Evolutionary conservation across 2,888 invertebrate genomes (phyloP).

Genomic region (Torymus texanus): DNA sequence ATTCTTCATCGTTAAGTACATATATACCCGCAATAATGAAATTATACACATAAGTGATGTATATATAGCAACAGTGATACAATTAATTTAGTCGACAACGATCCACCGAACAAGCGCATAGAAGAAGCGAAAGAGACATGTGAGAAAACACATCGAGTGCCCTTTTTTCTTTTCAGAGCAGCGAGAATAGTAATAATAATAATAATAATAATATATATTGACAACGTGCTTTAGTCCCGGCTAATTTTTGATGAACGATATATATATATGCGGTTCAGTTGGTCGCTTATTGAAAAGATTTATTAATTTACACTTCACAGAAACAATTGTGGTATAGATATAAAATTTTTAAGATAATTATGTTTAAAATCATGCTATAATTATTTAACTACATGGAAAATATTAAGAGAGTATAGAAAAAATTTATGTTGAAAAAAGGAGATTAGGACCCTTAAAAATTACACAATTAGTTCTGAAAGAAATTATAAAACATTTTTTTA

Average conservation of each 20-base stretch:
- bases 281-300: conserved; percentile 49
- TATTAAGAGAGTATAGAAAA: too few species aligned
- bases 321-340: background rate
- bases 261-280: conserved; percentile 6
- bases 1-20: too few species aligned
- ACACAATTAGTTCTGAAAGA: too few species aligned
- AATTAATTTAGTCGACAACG: conserved; percentile 39
- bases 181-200: conserved; percentile 14
- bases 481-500: too few species aligned
- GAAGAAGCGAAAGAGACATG: conserved; percentile 49
- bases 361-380: too few species aligned
- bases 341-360: too few species aligned
- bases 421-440: too few species aligned
- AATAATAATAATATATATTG: conserved; percentile 2
- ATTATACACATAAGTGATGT: too few species aligned
- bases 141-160: conserved; percentile 27
- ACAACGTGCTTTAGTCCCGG: conserved; percentile 32
- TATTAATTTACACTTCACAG: background rate
- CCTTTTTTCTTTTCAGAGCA: conserved; percentile 32
- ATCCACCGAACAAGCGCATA: conserved; percentile 51
- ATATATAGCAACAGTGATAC: too few species aligned
- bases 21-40: too few species aligned
- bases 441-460: too few species aligned
- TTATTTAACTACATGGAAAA: too few species aligned
- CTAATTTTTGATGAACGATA: background rate